Evolutionary conservation across 2,113 vertebrate species (phyloP).

Genomic region (Rhinolophus ferrumequinum): DNA sequence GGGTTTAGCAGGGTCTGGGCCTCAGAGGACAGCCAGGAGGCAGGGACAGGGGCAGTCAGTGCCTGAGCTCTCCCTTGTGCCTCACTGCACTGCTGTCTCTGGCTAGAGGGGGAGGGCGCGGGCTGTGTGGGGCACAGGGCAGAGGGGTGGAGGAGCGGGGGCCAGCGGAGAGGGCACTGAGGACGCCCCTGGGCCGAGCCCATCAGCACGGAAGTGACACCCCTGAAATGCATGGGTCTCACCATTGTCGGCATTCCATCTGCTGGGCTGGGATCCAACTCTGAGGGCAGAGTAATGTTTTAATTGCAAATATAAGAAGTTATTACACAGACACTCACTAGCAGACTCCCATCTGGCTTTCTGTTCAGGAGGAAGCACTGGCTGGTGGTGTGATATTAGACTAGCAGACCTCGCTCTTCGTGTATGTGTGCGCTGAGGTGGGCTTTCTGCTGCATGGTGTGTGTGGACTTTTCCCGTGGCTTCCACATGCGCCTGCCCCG

Average conservation of each 20-base stretch:
- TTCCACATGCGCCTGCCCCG: neutral
- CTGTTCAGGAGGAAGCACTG: neutral
- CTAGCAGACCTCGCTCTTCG: neutral
- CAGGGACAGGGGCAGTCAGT: neutral
- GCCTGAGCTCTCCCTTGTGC: neutral
- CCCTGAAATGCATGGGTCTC: neutral
- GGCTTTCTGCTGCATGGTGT: neutral
- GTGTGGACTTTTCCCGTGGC: too few relatives aligned
- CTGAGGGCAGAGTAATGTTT: neutral
- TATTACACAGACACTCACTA: fast-evolving
- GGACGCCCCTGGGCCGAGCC: neutral
- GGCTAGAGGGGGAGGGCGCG: neutral
- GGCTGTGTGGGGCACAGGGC: neutral
- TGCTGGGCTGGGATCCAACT: neutral
- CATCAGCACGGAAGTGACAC: neutral
- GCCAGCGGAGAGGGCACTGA: too few relatives aligned
- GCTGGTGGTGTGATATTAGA: fast-evolving
- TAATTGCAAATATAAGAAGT: neutral
- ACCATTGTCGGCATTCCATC: fast-evolving
- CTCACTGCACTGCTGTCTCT: neutral
- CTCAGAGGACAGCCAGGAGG: neutral
- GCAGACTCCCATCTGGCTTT: neutral
- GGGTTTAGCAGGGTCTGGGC: neutral
- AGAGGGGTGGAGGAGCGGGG: neutral
- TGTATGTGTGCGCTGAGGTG: neutral